Evolutionary conservation across 1,140 invertebrate species (phyloP), one percentile per base, ranked within the genome.

Genomic region (Drosophila lini): DNA sequence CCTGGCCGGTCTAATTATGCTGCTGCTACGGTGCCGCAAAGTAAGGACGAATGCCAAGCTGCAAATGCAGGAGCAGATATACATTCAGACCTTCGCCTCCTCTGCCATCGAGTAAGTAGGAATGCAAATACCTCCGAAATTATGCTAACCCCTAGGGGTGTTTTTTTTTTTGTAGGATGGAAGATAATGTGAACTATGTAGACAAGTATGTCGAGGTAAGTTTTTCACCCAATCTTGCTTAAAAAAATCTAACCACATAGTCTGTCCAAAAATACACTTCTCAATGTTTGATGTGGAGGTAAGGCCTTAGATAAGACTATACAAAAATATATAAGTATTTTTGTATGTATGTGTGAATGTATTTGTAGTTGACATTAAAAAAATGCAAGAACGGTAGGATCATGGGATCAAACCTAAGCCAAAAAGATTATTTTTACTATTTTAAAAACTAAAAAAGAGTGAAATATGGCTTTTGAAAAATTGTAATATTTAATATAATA

Each of bases 141-240:
- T 41, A 36, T n/a, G 6, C 9, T 40, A 6, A 32, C 10, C 3
- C 11, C 13, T 0, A 6, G 6, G 28, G 8, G 25, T 2, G 19
- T 19, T 19, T n/a, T 45, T 1, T 28, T 32, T 28, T 0, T 11
- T 9, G 11, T 32, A 91, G 90, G 48, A 91, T 91, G 90, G 88
- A 91, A 32, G 91, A 91, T 19, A 91, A 91, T 32, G 73, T 91
- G 6, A 91, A 91, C 38, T 91, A 91, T 50, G 88, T 91, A 28
- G 90, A 91, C 57, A 91, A 91, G 22, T 88, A 91, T 58, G 74
- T 91, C 7, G 82, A 91, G 82, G 90, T 91, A 56, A 74, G 52
- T 40, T 25, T 4, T 42, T 36, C 0, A 15, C 0, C 0, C 7
- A 36, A 8, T 15, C 1, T 62, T 19, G 11, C 1, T 7, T 45